Evolutionary conservation across 2,113 vertebrate genomes (phyloP).

Genomic region (Myocastor coypus): DNA sequence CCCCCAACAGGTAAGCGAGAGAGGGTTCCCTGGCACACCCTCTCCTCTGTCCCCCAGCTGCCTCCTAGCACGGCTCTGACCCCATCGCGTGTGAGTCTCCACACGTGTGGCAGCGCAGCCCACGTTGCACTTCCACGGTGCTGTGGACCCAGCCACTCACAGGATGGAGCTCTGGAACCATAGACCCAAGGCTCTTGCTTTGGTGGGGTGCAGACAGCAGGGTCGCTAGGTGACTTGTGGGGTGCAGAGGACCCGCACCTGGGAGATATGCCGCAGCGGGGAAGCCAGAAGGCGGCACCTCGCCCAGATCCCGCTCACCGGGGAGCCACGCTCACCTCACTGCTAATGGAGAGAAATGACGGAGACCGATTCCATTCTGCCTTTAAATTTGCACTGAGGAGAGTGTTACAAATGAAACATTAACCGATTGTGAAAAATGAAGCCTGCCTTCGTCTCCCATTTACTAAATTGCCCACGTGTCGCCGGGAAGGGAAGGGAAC

Average conservation of each 20-base stretch:
- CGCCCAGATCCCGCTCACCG: background rate
- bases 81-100: rapidly evolving
- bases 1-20: background rate
- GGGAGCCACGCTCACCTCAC: background rate
- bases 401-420: constrained; percentile 80
- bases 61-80: background rate
- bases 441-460: constrained; percentile 46
- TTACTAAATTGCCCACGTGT: constrained; percentile 65
- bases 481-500: constrained; percentile 1
- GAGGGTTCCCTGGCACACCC: background rate
- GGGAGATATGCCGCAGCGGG: rapidly evolving
- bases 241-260: background rate
- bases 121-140: rapidly evolving
- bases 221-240: rapidly evolving
- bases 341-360: constrained; percentile 69
- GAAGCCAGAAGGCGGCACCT: background rate
- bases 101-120: rapidly evolving
- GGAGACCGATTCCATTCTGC: constrained; percentile 65
- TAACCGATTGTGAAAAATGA: constrained; percentile 79
- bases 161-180: background rate
- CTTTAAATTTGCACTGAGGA: constrained; percentile 57
- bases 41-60: too few relatives aligned
- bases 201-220: background rate
- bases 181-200: rapidly evolving
- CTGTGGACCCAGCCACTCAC: background rate